phyloP scores from a whole-genome alignment of 2,888 invertebrate species.

The Callimorpha dominula region DNA sequence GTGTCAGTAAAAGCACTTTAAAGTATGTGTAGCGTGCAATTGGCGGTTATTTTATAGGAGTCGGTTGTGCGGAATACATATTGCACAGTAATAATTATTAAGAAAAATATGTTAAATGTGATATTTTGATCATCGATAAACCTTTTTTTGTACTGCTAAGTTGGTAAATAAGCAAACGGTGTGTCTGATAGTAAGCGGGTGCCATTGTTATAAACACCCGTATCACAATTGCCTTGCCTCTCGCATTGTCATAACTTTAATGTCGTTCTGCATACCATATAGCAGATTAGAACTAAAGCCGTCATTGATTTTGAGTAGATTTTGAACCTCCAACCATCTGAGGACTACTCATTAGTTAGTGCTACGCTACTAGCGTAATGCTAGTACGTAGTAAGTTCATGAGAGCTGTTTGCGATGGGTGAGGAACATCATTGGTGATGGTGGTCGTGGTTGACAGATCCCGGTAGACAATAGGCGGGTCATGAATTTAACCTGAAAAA shows the following conservation, averaged over 20 bases:
- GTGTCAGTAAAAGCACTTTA: slow-evolving; percentile 41
- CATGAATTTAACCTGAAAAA: too few relatives aligned
- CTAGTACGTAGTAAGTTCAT: too few relatives aligned
- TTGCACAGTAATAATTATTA: neutral
- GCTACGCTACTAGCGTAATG: too few relatives aligned
- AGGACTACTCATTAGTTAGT: too few relatives aligned
- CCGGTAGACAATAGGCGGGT: too few relatives aligned
- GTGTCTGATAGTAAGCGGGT: neutral
- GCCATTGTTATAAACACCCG: neutral
- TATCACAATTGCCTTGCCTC: neutral
- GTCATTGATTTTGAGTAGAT: too few relatives aligned
- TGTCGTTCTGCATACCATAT: too few relatives aligned
- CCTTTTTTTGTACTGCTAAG: neutral
- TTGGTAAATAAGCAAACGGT: neutral
- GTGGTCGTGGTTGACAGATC: too few relatives aligned
- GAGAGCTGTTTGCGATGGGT: too few relatives aligned
- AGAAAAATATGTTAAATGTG: neutral
- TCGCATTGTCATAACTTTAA: neutral
- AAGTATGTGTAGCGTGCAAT: slow-evolving; percentile 29
- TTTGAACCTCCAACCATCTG: too few relatives aligned
- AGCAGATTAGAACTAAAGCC: too few relatives aligned
- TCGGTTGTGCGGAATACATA: neutral
- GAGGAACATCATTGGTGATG: too few relatives aligned
- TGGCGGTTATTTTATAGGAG: slow-evolving; percentile 10
- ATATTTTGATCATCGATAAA: neutral